A percentile compares a stretch with the other conserved stretches of the same genome.
Conservation (phyloP, 2,888 invertebrate species). For the Erebia ligea region DNA sequence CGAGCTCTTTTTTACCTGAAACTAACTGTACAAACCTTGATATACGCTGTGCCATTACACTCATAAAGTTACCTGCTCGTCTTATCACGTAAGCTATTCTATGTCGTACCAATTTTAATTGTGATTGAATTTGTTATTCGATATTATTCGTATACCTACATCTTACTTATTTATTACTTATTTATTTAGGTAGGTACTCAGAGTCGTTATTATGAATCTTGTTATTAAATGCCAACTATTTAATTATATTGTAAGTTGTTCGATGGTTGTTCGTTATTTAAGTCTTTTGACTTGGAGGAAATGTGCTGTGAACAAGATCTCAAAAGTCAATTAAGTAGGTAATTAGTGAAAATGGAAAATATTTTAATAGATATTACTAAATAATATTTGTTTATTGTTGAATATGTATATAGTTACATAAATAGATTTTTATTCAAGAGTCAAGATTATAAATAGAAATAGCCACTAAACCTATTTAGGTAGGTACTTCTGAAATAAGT, state of each 20-base stretch:
- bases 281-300: constrained; percentile 33
- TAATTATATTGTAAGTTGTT: constrained; percentile 26
- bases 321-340: constrained; percentile 47
- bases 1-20: too few relatives aligned
- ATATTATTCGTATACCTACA: constrained; percentile 11
- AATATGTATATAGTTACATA: neutral
- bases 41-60: constrained; percentile 12
- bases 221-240: constrained; percentile 17
- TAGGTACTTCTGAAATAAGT: too few relatives aligned
- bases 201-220: constrained; percentile 22
- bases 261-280: constrained; percentile 22
- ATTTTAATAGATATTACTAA: neutral
- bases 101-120: constrained; percentile 7
- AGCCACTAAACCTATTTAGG: neutral
- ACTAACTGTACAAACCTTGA: neutral
- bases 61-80: neutral
- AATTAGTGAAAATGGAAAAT: constrained; percentile 1
- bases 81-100: constrained; percentile 6
- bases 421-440: neutral
- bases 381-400: neutral
- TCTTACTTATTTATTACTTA: neutral
- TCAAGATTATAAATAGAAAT: neutral
- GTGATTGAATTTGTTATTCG: neutral
- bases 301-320: constrained; percentile 77
- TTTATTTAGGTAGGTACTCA: constrained; percentile 9